Evolutionary conservation across 2,797 vertebrate species (phyloP).

Genomic region (Onychomys arenicola): DNA sequence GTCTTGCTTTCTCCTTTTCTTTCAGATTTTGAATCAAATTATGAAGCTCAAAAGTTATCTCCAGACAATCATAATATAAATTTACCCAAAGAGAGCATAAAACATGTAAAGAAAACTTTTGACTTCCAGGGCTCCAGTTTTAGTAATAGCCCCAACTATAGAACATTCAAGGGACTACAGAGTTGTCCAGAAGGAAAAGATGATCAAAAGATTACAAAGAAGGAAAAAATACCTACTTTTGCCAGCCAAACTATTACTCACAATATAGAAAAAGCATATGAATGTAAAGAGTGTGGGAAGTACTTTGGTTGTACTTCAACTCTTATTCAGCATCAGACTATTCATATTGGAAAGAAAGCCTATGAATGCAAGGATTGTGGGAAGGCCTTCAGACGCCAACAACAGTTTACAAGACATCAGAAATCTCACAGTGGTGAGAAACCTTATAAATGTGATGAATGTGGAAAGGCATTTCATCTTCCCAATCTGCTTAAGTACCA

Average conservation of each 20-base stretch:
- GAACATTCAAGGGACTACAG: not conserved
- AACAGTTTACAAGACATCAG: conserved; percentile 25
- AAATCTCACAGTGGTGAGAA: not conserved
- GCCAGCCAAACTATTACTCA: not conserved
- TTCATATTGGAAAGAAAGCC: not conserved
- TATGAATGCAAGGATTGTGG: conserved; percentile 55
- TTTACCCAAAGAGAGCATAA: not conserved
- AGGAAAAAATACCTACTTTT: not conserved
- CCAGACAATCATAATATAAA: not conserved
- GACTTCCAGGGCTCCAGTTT: not conserved
- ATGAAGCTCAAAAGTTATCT: not conserved
- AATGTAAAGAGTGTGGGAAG: conserved; percentile 59
- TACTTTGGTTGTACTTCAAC: conserved; percentile 30
- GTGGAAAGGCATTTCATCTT: not conserved
- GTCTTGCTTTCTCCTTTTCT: not conserved
- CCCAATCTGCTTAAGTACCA: not conserved
- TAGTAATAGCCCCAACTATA: not conserved
- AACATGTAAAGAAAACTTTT: not conserved
- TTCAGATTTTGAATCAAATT: not conserved
- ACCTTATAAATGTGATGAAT: conserved; percentile 16
- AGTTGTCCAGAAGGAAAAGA: not conserved
- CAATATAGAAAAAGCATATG: not conserved
- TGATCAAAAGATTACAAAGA: not conserved
- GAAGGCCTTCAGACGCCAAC: conserved; percentile 43
- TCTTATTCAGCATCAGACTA: not conserved